phyloP scores from a whole-genome alignment of 2,113 vertebrate species.

The Corvus hawaiiensis region DNA sequence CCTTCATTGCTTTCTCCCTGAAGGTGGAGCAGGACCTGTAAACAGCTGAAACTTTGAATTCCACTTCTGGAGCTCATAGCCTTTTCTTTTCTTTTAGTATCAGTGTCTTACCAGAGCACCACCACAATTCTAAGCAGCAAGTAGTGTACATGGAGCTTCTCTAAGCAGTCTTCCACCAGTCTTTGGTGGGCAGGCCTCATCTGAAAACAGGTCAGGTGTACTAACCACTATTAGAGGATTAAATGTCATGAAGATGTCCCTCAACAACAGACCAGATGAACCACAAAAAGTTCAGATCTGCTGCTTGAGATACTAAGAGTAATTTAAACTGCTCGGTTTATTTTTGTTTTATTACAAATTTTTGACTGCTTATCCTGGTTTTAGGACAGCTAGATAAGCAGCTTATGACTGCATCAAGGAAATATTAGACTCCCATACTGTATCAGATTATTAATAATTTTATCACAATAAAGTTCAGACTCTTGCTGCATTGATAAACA shows the following conservation, averaged over 20 bases:
- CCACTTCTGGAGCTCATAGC: rapidly evolving
- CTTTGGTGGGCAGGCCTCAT: not conserved
- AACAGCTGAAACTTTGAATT: not conserved
- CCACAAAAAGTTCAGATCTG: not conserved
- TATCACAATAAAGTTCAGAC: not conserved
- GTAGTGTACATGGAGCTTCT: not conserved
- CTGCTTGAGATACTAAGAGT: not conserved
- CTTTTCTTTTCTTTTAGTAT: not conserved
- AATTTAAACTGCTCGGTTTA: not conserved
- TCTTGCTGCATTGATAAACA: not conserved
- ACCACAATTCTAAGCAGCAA: not conserved
- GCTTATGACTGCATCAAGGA: not conserved
- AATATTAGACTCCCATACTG: not conserved
- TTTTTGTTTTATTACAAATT: not conserved
- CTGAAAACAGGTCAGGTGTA: not conserved
- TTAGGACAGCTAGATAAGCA: not conserved
- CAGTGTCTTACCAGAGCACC: not conserved
- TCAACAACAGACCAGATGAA: not conserved
- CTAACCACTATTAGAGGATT: not conserved
- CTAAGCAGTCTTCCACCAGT: not conserved
- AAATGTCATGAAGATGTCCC: not conserved
- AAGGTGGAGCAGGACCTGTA: not conserved
- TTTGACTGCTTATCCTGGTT: not conserved
- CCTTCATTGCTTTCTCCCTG: not conserved
- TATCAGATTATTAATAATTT: not conserved